These are phyloP conservation scores for Lasioglossum villosulum DNA, from an alignment of 2,888 invertebrate genomes.

Conservation along the genomic window DNA sequence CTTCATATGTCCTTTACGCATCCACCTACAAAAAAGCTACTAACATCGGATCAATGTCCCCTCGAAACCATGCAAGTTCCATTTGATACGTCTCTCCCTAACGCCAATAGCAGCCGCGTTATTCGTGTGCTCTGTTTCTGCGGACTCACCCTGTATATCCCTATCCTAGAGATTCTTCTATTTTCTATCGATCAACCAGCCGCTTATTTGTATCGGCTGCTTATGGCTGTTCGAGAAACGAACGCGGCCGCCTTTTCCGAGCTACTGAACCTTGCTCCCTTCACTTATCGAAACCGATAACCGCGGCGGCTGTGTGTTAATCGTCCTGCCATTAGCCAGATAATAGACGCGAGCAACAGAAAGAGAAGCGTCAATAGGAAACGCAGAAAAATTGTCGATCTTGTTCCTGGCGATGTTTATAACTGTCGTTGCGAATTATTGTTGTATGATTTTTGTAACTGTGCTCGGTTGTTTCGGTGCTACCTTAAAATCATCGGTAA, in stretches of 20 bases:
- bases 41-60: too few relatives aligned
- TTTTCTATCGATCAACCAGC: constrained; percentile 10
- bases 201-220: constrained; percentile 14
- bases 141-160: too few relatives aligned
- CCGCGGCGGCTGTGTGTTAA: background rate
- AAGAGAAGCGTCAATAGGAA: background rate
- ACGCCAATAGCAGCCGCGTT: too few relatives aligned
- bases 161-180: too few relatives aligned
- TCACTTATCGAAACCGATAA: background rate
- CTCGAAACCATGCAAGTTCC: too few relatives aligned
- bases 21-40: too few relatives aligned
- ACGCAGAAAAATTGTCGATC: background rate
- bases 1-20: too few relatives aligned
- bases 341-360: background rate
- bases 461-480: background rate
- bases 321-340: background rate
- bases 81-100: too few relatives aligned
- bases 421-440: background rate
- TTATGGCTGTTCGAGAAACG: background rate
- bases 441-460: background rate
- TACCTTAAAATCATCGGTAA: background rate
- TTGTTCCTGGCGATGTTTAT: background rate
- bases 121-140: too few relatives aligned
- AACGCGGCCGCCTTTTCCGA: background rate
- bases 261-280: background rate